These are phyloP conservation scores for Mycteria americana DNA, from an alignment of 2,797 vertebrate species.

Conservation along the genomic window DNA sequence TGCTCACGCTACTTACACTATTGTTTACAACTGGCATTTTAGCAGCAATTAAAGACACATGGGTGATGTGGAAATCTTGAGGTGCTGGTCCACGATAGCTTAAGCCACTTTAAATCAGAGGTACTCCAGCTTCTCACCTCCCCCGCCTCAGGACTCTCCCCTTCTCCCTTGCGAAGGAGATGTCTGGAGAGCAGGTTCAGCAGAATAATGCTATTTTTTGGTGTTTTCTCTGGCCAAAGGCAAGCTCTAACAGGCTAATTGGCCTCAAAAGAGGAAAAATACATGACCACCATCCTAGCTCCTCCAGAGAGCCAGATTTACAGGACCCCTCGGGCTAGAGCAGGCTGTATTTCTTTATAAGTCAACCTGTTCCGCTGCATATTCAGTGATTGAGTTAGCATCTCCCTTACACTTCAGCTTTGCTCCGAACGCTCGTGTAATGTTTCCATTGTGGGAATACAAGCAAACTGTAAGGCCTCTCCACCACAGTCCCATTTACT, in stretches of 20 bases:
- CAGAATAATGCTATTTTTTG: background rate
- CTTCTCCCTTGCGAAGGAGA: background rate
- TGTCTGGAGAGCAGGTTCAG: background rate
- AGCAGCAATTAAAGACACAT: background rate
- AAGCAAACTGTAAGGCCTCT: background rate
- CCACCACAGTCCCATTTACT: background rate
- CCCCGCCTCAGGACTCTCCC: background rate
- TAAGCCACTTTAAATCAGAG: background rate
- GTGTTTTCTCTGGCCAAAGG: background rate
- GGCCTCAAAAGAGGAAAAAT: background rate
- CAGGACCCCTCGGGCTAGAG: background rate
- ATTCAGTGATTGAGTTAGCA: background rate
- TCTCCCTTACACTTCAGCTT: background rate
- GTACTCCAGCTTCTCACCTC: background rate
- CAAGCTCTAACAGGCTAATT: background rate
- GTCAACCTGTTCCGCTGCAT: background rate
- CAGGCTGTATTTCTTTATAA: background rate
- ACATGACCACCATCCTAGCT: background rate
- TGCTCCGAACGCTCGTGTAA: rapidly evolving
- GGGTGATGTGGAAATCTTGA: background rate
- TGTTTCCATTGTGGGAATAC: background rate
- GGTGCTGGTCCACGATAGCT: background rate
- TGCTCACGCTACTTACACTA: background rate
- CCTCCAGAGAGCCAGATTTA: background rate
- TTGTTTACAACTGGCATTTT: background rate